phyloP scores from a whole-genome alignment of 2,113 vertebrate species.

The Piaya cayana region DNA sequence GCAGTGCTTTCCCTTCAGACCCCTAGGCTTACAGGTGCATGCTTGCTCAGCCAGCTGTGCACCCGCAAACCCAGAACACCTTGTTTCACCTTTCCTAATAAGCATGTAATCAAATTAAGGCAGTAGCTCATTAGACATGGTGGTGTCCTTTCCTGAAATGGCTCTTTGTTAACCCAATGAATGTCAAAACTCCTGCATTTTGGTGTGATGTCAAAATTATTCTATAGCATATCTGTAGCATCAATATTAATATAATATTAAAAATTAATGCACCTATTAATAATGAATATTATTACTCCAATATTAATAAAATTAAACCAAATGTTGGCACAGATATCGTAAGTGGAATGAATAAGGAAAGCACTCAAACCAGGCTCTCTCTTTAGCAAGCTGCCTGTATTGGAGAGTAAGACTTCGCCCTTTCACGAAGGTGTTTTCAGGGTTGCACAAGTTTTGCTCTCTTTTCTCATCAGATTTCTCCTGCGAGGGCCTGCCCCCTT shows the following conservation, averaged over 20 bases:
- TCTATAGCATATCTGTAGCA: conserved; percentile 4
- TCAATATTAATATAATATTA: conserved; percentile 53
- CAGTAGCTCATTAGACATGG: neutral
- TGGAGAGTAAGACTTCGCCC: neutral
- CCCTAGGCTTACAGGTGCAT: neutral
- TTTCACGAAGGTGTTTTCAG: neutral
- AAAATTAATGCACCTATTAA: neutral
- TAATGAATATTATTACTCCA: conserved; percentile 33
- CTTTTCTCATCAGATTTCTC: neutral
- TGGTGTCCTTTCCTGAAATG: neutral
- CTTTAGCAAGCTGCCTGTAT: neutral
- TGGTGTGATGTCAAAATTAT: neutral
- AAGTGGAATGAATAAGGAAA: neutral
- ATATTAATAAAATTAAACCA: conserved; percentile 55
- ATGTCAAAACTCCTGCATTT: neutral
- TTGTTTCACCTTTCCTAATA: neutral
- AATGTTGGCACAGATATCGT: neutral
- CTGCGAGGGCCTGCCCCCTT: neutral
- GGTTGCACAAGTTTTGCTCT: neutral
- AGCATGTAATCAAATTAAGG: neutral
- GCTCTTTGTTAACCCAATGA: neutral
- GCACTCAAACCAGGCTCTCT: neutral
- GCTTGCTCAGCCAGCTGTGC: neutral
- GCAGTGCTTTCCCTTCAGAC: neutral
- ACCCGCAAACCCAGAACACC: neutral